phyloP scores from a whole-genome alignment of 2,888 invertebrate genomes.

The Tridacna gigas region DNA sequence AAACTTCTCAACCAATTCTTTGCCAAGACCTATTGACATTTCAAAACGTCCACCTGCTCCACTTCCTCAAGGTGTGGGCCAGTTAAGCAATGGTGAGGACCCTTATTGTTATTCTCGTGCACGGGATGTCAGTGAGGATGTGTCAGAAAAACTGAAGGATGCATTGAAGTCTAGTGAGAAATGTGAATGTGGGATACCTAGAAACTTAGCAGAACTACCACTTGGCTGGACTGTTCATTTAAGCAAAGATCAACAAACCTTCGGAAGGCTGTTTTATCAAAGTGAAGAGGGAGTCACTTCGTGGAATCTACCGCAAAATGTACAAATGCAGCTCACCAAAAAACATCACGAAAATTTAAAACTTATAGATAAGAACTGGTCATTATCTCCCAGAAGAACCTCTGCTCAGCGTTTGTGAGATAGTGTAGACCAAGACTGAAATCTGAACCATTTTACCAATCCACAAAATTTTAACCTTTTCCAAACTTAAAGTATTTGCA shows the following conservation, averaged over 20 bases:
- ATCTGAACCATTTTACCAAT: too few species aligned
- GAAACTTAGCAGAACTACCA: conserved; percentile 70
- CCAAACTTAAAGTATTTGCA: too few species aligned
- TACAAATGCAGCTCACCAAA: conserved; percentile 65
- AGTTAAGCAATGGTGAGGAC: conserved; percentile 36
- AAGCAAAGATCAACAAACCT: conserved; percentile 68
- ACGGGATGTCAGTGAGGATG: conserved; percentile 66
- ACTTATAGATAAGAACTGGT: conserved; percentile 46
- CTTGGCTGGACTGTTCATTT: conserved; percentile 76
- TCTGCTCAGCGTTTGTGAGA: conserved; percentile 15
- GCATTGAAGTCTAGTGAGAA: conserved; percentile 69
- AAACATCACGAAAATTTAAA: conserved; percentile 59
- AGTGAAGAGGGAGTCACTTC: conserved; percentile 69
- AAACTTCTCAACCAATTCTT: background rate
- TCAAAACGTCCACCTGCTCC: conserved; percentile 64
- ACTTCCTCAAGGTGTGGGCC: conserved; percentile 45
- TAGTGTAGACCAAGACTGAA: background rate
- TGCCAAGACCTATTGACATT: conserved; percentile 9
- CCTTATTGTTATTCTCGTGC: conserved; percentile 69
- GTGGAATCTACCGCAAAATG: conserved; percentile 71
- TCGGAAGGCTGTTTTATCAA: conserved; percentile 73
- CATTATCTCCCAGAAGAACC: conserved; percentile 9
- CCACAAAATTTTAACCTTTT: too few species aligned
- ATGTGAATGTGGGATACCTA: conserved; percentile 77
- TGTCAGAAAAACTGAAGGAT: conserved; percentile 68